Conservation (phyloP, 2,888 invertebrate species). For the Dioctria rufipes region DNA sequence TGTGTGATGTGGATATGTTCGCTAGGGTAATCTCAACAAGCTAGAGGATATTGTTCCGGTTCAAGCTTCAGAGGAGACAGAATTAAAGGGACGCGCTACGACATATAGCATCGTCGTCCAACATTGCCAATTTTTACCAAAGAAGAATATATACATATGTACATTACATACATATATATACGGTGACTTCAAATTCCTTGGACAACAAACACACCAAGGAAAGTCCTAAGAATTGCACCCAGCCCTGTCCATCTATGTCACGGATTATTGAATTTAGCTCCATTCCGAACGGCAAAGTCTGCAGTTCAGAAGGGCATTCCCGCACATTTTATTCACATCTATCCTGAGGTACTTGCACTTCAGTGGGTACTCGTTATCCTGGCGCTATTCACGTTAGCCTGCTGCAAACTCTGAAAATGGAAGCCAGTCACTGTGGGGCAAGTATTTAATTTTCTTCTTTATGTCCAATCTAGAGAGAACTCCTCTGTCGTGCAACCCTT, state of each 20-base stretch:
- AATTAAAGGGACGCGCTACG: slow-evolving; percentile 38
- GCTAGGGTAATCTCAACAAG: slow-evolving; percentile 17
- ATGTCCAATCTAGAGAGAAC: slow-evolving; percentile 35
- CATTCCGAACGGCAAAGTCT: slow-evolving; percentile 11
- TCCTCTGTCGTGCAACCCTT: slow-evolving; percentile 36
- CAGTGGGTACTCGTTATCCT: slow-evolving; percentile 46
- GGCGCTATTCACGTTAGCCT: slow-evolving; percentile 48
- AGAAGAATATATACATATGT: neutral
- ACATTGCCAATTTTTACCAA: slow-evolving; percentile 45
- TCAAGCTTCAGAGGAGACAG: neutral
- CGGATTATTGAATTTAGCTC: slow-evolving; percentile 57
- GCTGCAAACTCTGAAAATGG: slow-evolving; percentile 15
- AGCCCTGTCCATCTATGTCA: slow-evolving; percentile 42
- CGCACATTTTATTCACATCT: slow-evolving; percentile 50
- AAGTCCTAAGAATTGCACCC: slow-evolving; percentile 32
- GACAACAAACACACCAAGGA: slow-evolving; percentile 27
- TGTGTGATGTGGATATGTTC: slow-evolving; percentile 5
- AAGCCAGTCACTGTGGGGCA: slow-evolving; percentile 44
- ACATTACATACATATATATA: neutral
- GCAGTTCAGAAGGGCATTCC: slow-evolving; percentile 36
- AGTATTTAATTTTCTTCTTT: slow-evolving; percentile 56
- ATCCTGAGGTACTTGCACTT: slow-evolving; percentile 48
- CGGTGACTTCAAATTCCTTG: slow-evolving; percentile 49
- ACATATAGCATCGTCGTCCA: slow-evolving; percentile 14
- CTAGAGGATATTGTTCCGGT: slow-evolving; percentile 37